Conservation (phyloP, 2,888 invertebrate genomes). For the Drosophila picticornis region DNA sequence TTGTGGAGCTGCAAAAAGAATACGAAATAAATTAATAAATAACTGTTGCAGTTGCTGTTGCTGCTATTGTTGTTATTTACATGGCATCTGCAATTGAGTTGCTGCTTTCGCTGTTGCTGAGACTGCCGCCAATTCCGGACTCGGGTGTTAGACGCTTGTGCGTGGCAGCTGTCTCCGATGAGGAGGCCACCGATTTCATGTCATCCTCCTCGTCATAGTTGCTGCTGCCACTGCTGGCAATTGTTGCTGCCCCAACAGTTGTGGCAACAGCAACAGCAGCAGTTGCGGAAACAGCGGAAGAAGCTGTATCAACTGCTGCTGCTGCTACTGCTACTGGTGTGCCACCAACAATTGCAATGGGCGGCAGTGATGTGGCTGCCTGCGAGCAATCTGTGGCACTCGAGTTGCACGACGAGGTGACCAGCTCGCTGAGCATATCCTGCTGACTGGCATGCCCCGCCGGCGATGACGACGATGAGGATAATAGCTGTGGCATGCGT, state of each 20-base stretch:
- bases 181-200: slow-evolving; percentile 61
- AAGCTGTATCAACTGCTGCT: slow-evolving; percentile 28
- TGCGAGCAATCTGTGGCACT: slow-evolving; percentile 71
- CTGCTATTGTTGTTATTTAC: slow-evolving; percentile 52
- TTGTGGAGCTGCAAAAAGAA: slow-evolving; percentile 48
- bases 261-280: background rate
- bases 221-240: slow-evolving; percentile 54
- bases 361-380: slow-evolving; percentile 29
- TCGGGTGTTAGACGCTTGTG: slow-evolving; percentile 81
- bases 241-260: slow-evolving; percentile 3
- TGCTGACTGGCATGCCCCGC: slow-evolving; percentile 63
- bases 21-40: background rate
- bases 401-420: slow-evolving; percentile 81
- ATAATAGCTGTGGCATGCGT: slow-evolving; percentile 37
- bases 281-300: background rate
- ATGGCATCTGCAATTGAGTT: slow-evolving; percentile 74
- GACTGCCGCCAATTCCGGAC: slow-evolving; percentile 82
- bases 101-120: slow-evolving; percentile 81
- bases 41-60: background rate
- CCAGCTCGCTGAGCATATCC: slow-evolving; percentile 82
- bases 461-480: slow-evolving; percentile 34
- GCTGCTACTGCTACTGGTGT: background rate
- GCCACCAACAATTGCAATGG: slow-evolving; percentile 13
- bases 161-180: slow-evolving; percentile 62
- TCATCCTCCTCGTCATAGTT: slow-evolving; percentile 70